These are phyloP conservation scores for Pristis pectinata DNA, from an alignment of 2,797 vertebrate genomes.

Conservation along the genomic window DNA sequence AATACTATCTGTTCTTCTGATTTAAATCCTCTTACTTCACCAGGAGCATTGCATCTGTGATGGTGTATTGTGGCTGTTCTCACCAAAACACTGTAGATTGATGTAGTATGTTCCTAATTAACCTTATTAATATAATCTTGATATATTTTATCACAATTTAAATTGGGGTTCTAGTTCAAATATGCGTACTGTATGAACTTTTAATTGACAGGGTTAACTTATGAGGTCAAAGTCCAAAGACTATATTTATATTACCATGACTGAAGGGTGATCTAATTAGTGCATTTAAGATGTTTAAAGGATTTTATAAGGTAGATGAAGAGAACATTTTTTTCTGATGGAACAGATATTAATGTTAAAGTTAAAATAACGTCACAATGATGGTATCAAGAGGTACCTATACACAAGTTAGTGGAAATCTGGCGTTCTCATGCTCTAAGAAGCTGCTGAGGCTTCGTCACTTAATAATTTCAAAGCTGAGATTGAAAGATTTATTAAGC, in stretches of 20 bases:
- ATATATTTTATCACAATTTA: background rate
- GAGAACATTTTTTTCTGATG: background rate
- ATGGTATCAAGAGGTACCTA: background rate
- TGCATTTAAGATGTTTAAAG: background rate
- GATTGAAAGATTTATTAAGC: background rate
- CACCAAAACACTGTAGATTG: background rate
- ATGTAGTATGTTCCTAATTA: background rate
- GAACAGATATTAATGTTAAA: background rate
- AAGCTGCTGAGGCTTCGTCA: background rate
- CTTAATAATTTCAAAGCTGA: no score
- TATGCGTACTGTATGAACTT: no score
- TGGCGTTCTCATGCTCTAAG: background rate
- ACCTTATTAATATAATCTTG: background rate
- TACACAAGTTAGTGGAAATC: background rate
- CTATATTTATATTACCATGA: background rate
- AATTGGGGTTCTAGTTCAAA: background rate
- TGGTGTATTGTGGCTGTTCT: background rate
- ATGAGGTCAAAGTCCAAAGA: background rate
- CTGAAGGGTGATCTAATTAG: background rate
- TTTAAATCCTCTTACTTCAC: background rate
- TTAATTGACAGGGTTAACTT: background rate
- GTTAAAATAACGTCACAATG: background rate
- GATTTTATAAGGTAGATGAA: background rate
- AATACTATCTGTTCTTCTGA: background rate
- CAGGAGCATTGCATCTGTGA: background rate